Conservation (phyloP, 2,113 vertebrate species). For the Plestiodon gilberti region DNA sequence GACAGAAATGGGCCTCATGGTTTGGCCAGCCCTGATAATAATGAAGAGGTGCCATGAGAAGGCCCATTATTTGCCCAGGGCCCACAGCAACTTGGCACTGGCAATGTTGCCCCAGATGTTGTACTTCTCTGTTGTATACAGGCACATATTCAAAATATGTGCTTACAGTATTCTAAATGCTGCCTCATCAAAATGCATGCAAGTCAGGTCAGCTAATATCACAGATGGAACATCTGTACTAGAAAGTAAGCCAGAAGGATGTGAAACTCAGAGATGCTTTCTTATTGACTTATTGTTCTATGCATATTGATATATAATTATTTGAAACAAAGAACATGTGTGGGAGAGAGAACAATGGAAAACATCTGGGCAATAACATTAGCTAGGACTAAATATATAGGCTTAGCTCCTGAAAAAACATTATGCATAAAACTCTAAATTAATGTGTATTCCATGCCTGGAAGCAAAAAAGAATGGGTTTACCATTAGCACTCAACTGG, state of each 20-base stretch:
- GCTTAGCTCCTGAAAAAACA: background rate
- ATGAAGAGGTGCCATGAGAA: too few relatives aligned
- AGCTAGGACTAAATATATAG: background rate
- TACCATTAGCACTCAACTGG: background rate
- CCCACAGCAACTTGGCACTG: too few relatives aligned
- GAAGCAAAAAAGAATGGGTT: background rate
- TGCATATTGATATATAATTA: too few relatives aligned
- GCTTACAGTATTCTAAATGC: background rate
- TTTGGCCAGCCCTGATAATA: too few relatives aligned
- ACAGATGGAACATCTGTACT: background rate
- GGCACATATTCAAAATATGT: background rate
- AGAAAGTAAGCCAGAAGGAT: background rate
- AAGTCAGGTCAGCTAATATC: background rate
- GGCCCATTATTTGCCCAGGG: too few relatives aligned
- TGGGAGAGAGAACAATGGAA: background rate
- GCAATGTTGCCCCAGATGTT: too few relatives aligned
- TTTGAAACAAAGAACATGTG: background rate
- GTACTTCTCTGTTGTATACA: too few relatives aligned
- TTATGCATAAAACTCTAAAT: background rate
- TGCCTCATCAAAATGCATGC: background rate
- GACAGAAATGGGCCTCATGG: too few relatives aligned
- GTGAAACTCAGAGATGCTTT: background rate
- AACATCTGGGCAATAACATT: background rate
- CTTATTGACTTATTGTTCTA: background rate
- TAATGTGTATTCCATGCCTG: background rate